phyloP scores from a whole-genome alignment of 2,888 invertebrate species.

The Drosophila paranaensis region DNA sequence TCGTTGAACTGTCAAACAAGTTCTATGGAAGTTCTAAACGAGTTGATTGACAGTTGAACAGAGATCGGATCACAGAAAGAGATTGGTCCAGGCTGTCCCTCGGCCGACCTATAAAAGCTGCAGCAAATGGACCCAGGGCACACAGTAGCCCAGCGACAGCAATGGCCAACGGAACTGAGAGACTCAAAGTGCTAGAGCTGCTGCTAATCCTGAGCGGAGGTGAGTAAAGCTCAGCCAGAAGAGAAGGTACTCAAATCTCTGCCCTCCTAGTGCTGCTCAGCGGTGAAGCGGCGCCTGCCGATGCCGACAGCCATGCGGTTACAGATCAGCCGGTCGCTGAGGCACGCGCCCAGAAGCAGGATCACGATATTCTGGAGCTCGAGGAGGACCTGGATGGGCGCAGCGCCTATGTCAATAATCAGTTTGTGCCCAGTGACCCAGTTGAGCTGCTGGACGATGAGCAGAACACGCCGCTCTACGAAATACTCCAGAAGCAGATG shows the following conservation, averaged over 20 bases:
- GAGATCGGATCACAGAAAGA: constrained; percentile 36
- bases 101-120: constrained; percentile 58
- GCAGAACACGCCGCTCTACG: constrained; percentile 65
- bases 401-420: constrained; percentile 78
- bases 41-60: constrained; percentile 52
- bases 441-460: constrained; percentile 51
- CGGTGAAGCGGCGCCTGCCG: constrained; percentile 20
- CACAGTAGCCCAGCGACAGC: constrained; percentile 56
- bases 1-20: constrained; percentile 52
- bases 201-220: constrained; percentile 37
- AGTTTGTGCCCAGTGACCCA: constrained; percentile 67
- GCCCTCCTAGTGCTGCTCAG: not conserved
- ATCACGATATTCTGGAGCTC: constrained; percentile 39
- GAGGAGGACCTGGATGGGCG: constrained; percentile 73
- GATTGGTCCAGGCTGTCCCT: constrained; percentile 15
- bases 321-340: constrained; percentile 30
- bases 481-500: constrained; percentile 77
- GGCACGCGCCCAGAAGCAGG: constrained; percentile 44
- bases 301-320: constrained; percentile 18
- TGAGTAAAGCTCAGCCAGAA: constrained; percentile 19
- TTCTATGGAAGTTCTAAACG: constrained; percentile 48
- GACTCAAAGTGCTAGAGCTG: constrained; percentile 1
- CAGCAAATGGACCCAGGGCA: constrained; percentile 22
- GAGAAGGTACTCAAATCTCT: not conserved
- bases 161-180: constrained; percentile 50